Evolutionary conservation across 2,113 vertebrate genomes (phyloP), one percentile per base, ranked within the genome.

Genomic region (Plecturocebus donacophilus): DNA sequence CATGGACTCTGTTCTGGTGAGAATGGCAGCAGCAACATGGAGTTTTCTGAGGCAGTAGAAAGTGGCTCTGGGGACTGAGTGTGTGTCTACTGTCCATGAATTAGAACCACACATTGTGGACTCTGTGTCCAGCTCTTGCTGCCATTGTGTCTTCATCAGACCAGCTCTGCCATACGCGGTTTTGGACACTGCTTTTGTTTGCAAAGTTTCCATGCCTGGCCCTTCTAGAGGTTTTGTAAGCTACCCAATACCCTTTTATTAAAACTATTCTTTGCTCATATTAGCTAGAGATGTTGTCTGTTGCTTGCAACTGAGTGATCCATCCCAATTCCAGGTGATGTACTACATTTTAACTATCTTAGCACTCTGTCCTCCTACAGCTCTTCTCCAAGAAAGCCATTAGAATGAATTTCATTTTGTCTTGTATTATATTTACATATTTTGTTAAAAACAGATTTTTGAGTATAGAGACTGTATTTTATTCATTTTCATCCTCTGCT

Each of bases 401-500:
- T 73, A 93, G 58, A 77, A 54, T 85, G 40, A 38, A 87, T 90
- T 92, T 90, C 25, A 61, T 4, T 85, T 92, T 92, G 76, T 17
- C 52, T 92, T 91, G 21, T 58, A 47, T 92, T 94, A 61, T 23
- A 80, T 25, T 80, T 90, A 83, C 3, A 45, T 52, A 19, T 40
- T 54, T 68, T 52, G 70, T 81, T 23, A 52, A 10, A 40, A 71
- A 82, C 52, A 91, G 58, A 49, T 32, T 84, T 97, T 94, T 66
- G 68, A 92, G 38, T 90, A 16, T 23, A 81, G 25, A 80, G 14
- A 92, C 25, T 61, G 5, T 54, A 23, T 56, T n/a, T 52, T 75
- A 76, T 71, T 91, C 40, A 87, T 90, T 23, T 94, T 75, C 54
- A 23, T 64, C 9, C 87, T 88, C 25, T 93, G 79, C 27, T 91